Evolutionary conservation across 2,113 vertebrate genomes (phyloP), one percentile per base, ranked within the genome.

Genomic region (Megaptera novaeangliae): DNA sequence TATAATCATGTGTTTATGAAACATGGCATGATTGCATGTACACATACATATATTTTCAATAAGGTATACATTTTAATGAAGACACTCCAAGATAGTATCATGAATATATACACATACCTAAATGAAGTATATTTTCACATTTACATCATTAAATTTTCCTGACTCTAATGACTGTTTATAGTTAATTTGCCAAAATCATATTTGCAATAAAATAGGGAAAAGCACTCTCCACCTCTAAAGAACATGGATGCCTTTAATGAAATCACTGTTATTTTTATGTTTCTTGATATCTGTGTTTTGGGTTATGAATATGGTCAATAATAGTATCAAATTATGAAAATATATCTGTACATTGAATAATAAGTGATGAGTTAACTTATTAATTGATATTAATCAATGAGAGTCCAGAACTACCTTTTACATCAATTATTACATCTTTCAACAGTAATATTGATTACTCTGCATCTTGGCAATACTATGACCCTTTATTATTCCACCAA

Each of bases 41-140:
- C 74, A 44, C 23, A 71, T 63, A 71, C 64, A 41, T 63, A 71
- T 82, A 21, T 90, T 95, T 94, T 92, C 68, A 91, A 17, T 88
- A 96, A 94, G 64, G 46, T 88, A 74, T 89, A 80, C 6, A 94
- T 83, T 94, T 96, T 96, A 96, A 88, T 95, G 68, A 88, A 95
- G 44, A 92, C 31, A 91, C 18, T 84, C 44, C 46, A 57, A 83
- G 63, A 66, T 59, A 29, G 5, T 77, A 83, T 96, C 18, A 72
- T 41, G 71, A 88, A 95, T 81, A 88, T 14, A 94, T 49, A 85
- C 20, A 74, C 11, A 31, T 77, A 77, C 27, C 20, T 34, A 95
- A 87, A 41, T 66, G 36, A 80, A 92, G 27, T 41, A 68, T 59
- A 91, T 84, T 96, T 97, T 88, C n/a, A 94, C 31, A 92, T 66